These are phyloP conservation scores for Cryptotis parvus DNA, from an alignment of 2,113 vertebrate genomes.

Conservation along the genomic window DNA sequence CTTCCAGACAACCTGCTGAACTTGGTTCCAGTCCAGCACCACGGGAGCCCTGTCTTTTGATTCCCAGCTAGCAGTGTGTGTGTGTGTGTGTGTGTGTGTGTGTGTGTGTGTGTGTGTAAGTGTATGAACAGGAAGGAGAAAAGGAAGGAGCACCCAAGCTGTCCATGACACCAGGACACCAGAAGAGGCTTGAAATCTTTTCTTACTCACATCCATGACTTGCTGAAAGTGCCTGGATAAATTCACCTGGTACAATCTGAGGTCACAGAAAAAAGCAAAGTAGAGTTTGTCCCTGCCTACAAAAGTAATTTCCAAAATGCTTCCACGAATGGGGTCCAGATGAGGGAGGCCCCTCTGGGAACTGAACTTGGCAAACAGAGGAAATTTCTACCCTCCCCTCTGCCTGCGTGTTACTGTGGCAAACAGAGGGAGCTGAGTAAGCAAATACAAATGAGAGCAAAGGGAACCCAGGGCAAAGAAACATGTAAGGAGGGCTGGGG, in stretches of 20 bases:
- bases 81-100: too few relatives aligned
- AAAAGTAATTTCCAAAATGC: constrained; percentile 34
- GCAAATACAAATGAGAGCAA: neutral
- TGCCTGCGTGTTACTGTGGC: too few relatives aligned
- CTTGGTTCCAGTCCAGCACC: neutral
- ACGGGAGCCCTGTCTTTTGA: rapidly evolving
- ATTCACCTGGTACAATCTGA: constrained; percentile 55
- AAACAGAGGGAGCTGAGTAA: neutral
- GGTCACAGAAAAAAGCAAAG: constrained; percentile 44
- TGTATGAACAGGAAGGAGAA: neutral
- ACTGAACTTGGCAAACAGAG: neutral
- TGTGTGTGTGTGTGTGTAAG: too few relatives aligned
- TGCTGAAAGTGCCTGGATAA: neutral
- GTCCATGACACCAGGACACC: neutral
- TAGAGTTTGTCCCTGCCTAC: constrained; percentile 21
- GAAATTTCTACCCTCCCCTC: too few relatives aligned
- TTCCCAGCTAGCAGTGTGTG: too few relatives aligned
- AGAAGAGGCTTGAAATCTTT: neutral
- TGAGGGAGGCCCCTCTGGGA: neutral
- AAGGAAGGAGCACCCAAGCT: neutral
- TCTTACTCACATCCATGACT: neutral
- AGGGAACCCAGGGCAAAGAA: neutral
- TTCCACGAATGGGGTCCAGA: constrained; percentile 3
- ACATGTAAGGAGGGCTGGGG: neutral
- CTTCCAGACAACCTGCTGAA: neutral